phyloP scores from a whole-genome alignment of 1,140 invertebrate species.

The Drosophila punjabiensis region DNA sequence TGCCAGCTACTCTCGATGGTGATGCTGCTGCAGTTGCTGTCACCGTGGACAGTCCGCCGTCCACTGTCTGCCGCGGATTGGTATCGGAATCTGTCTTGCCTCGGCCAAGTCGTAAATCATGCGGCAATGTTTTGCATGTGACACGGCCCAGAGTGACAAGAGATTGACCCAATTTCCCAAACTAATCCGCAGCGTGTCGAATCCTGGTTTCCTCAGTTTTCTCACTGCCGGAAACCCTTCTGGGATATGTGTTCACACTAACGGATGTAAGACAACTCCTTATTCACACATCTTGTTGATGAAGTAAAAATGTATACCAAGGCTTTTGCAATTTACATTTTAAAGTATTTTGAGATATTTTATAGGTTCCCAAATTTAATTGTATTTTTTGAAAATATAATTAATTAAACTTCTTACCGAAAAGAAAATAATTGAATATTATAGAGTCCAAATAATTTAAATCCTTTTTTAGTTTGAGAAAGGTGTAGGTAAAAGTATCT shows the following conservation, averaged over 20 bases:
- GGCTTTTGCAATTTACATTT: too few species aligned
- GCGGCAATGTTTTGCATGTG: slow-evolving; percentile 65
- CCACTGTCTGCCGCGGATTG: background rate
- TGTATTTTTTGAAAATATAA: too few species aligned
- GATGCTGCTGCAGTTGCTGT: slow-evolving; percentile 35
- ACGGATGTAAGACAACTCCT: background rate
- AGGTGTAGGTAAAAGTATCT: too few species aligned
- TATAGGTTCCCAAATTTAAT: background rate
- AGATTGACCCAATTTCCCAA: slow-evolving; percentile 62
- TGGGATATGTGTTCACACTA: background rate
- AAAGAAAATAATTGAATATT: too few species aligned
- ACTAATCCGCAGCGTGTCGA: slow-evolving; percentile 43
- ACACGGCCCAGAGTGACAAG: slow-evolving; percentile 50
- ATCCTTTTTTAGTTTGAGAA: too few species aligned
- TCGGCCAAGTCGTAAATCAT: slow-evolving; percentile 65
- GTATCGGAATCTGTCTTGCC: slow-evolving; percentile 36
- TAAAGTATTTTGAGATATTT: background rate
- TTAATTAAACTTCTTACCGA: too few species aligned
- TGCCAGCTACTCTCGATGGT: slow-evolving; percentile 30
- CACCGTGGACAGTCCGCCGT: background rate
- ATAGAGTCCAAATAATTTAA: too few species aligned
- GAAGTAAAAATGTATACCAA: background rate
- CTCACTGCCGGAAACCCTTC: slow-evolving; percentile 38
- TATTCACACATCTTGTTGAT: background rate
- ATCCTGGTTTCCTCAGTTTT: slow-evolving; percentile 27